These are phyloP conservation scores for Coluber constrictor DNA, from an alignment of 2,797 vertebrate species.

Conservation along the genomic window DNA sequence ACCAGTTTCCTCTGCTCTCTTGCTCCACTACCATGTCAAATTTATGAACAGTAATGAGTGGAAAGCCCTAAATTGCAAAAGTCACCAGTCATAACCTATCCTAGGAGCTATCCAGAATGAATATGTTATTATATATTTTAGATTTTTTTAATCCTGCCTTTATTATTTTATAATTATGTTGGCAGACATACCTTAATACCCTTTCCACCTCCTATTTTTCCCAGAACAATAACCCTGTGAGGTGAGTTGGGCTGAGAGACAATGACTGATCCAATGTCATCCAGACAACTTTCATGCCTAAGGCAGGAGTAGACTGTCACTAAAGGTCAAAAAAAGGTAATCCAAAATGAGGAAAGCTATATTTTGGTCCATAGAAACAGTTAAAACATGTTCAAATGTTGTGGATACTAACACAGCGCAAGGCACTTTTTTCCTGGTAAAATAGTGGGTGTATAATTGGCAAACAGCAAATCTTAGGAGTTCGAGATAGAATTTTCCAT, in stretches of 20 bases:
- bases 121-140: background rate
- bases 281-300: background rate
- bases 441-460: background rate
- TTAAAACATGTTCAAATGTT: background rate
- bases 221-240: background rate
- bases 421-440: background rate
- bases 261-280: background rate
- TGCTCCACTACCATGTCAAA: background rate
- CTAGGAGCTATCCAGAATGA: background rate
- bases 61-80: background rate
- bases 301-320: background rate
- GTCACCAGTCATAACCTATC: background rate
- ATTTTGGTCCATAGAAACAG: background rate
- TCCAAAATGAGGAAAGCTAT: background rate
- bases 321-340: background rate
- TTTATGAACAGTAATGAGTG: background rate
- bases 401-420: background rate
- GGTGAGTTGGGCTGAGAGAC: background rate
- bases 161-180: background rate
- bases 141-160: background rate
- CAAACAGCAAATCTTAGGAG: background rate
- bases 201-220: background rate
- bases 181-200: background rate
- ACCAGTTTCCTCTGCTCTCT: background rate
- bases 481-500: background rate